Base-by-base conservation (phyloP, 2,797 vertebrate genomes). In the Mus minutoides region DNA sequence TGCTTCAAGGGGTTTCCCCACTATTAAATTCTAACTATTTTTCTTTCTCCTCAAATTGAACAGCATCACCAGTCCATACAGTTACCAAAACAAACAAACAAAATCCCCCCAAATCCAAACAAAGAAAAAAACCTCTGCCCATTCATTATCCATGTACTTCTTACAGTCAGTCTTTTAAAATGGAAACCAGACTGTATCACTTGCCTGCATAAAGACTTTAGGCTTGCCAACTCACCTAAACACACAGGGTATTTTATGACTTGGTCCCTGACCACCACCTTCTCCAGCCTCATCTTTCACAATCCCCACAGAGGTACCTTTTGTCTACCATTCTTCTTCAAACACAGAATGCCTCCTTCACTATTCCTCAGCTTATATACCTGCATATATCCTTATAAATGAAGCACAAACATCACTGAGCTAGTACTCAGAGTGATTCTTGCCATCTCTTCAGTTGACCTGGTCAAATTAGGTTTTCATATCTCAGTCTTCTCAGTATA, bases 11-110 rank as follows among this genome's bases (percentile, higher is more conserved):
- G 43, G 43, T 85, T 37, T 87, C 34, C 75, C 52, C 54, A 90
- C 21, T 95, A 91, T 82, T 75, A 67, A 93, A 87, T 86, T 88
- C 67, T 90, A 88, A 92, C 22, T 82, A 90, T 54, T 56, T 91
- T 79, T 56, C 34, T 75, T 24, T 85, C 46, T 86, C 67, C 58
- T 54, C 88, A 71, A 86, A 87, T 87, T 54, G 71, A 87, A 71
- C 46, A 87, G 46, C 49, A 71, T 86, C 84, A 69, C 22, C 46
- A 86, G 69, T 86, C 43, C 22, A 86, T 26, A 60, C 29, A 49
- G 37, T 71, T 71, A 71, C n/a, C 69, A 71, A 37, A 71, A 71
- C 69, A 37, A 71, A 71, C 67, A 37, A 69, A 69, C 17, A 71
- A 71, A 37, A 37, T 71, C 17, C 69, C 67, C 69, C 16, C 37